Base-by-base conservation (phyloP, 2,113 vertebrate genomes). In the Perca fluviatilis region DNA sequence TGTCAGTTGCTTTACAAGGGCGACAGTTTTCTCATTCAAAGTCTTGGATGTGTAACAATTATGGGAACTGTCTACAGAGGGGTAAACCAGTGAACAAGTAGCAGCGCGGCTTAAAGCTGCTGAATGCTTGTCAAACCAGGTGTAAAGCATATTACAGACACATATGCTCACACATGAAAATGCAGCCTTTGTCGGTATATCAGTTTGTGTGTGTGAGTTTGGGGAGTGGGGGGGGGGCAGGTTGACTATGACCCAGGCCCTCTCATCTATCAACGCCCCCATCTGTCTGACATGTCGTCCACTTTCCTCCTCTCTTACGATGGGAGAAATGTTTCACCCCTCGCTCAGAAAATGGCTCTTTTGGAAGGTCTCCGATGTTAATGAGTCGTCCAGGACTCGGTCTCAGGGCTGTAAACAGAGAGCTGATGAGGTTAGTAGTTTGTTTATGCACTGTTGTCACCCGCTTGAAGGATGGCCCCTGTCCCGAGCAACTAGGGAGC, bases 211-310 rank as follows among this genome's bases (percentile, higher is more conserved):
- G 63, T 33, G 6, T 81, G 43, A 25, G 36, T 53, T 43, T 79
- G 40, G 68, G 85, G 74, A n/a, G n/a, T n/a, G n/a, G 51, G 84
- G 58, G 68, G 85, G 71, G 79, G 80, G 79, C 50, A 79, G 86
- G 81, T 68, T 83, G 69, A 80, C 56, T 91, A 62, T 86, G 88
- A 92, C 91, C 92, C 84, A 80, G 88, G 74, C 87, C 79, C 85
- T 75, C 91, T 93, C 92, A 95, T 95, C 89, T 90, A 95, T 93
- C 92, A 94, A 90, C 79, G 82, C 91, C 91, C 82, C 90, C 90
- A 68, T 92, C 89, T 79, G 85, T 89, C 87, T 80, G 76, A 88
- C 84, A 80, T 79, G 83, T 77, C 62, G 78, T 77, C 77, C 76
- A 61, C 79, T 91, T 69, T 79, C 62, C 62, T 86, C 53, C 23